phyloP scores from a whole-genome alignment of 2,888 invertebrate species.

The Mythimna lalbum region DNA sequence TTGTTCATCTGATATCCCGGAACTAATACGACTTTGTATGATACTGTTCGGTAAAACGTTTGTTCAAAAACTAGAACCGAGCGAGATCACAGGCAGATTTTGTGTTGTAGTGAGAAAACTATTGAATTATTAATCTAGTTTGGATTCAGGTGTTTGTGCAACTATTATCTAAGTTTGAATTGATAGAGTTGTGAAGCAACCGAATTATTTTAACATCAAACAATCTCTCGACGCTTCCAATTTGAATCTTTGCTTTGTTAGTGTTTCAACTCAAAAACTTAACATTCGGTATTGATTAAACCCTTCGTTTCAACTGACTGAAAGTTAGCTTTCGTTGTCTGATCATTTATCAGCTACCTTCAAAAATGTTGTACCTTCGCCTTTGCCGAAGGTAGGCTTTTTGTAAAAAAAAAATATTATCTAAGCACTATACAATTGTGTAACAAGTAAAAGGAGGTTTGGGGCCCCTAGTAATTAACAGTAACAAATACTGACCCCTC shows the following conservation, averaged over 20 bases:
- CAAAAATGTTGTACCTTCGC: not conserved
- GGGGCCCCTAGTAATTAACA: too few species aligned
- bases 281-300: not conserved
- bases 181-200: not conserved
- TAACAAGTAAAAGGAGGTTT: too few species aligned
- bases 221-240: not conserved
- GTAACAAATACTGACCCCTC: too few species aligned
- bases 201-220: not conserved
- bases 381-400: not conserved
- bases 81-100: conserved; percentile 12
- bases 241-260: not conserved
- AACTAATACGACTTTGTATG: conserved; percentile 19
- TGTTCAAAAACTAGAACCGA: conserved; percentile 28
- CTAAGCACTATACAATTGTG: too few species aligned
- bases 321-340: not conserved
- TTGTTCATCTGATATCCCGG: conserved; percentile 25
- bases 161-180: conserved; percentile 3
- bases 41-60: conserved; percentile 14
- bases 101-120: conserved; percentile 4
- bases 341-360: not conserved
- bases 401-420: too few species aligned
- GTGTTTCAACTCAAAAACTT: not conserved
- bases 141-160: not conserved
- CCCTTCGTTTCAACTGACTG: not conserved
- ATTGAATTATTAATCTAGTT: conserved; percentile 21